Evolutionary conservation across 2,113 vertebrate species (phyloP).

Genomic region (Ornithorhynchus anatinus): DNA sequence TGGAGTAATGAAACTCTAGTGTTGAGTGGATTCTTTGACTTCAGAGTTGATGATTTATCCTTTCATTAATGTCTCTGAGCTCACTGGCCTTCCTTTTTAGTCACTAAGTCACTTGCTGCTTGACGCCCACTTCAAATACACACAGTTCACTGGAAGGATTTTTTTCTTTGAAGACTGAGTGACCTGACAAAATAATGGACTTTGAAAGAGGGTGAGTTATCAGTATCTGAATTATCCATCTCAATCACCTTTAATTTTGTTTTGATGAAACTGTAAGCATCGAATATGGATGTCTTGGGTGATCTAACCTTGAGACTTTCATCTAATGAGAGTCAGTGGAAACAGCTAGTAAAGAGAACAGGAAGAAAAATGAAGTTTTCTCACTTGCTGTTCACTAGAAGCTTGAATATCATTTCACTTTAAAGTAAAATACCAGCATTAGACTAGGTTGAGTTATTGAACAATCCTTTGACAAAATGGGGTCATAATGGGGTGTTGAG

Average conservation of each 20-base stretch:
- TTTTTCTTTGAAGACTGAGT: not conserved
- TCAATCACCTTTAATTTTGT: not conserved
- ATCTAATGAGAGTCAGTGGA: not conserved
- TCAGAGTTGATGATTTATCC: not conserved
- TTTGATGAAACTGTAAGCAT: not conserved
- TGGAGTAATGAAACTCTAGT: not conserved
- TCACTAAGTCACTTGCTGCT: conserved; percentile 19
- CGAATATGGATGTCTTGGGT: not conserved
- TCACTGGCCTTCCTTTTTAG: conserved; percentile 1
- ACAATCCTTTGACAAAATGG: conserved; percentile 44
- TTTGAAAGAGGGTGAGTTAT: not conserved
- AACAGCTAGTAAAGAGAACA: conserved; percentile 1
- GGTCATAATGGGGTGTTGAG: conserved; percentile 27
- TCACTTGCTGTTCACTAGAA: conserved; percentile 13
- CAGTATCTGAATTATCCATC: not conserved
- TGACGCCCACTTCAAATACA: conserved; percentile 18
- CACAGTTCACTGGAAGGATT: not conserved
- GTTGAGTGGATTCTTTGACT: not conserved
- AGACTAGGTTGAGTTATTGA: conserved; percentile 38
- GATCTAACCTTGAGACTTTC: not conserved
- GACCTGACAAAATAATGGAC: not conserved
- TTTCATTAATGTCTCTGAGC: not conserved
- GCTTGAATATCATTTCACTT: conserved; percentile 31
- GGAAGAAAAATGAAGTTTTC: conserved; percentile 16
- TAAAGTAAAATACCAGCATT: conserved; percentile 34